Conservation (phyloP, 2,888 invertebrate genomes). For the Cheilosia variabilis region DNA sequence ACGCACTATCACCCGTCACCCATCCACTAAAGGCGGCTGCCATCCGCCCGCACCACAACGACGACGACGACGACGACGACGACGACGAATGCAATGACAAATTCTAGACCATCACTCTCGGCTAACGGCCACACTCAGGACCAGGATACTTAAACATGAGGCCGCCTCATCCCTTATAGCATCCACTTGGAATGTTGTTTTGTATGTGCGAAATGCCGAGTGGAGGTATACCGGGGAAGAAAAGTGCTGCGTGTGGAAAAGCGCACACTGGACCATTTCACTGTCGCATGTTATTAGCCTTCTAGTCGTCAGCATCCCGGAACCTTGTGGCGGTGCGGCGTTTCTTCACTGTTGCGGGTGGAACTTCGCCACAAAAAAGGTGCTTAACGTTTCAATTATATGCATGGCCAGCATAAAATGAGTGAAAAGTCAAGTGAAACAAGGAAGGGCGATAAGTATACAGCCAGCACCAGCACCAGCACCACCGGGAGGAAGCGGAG, state of each 20-base stretch:
- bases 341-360: slow-evolving; percentile 1
- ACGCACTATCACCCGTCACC: slow-evolving; percentile 16
- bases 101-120: slow-evolving; percentile 41
- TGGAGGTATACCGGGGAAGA: background rate
- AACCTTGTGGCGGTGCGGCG: slow-evolving; percentile 5
- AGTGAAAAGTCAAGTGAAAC: slow-evolving; percentile 24
- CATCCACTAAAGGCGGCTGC: background rate
- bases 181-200: background rate
- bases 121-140: slow-evolving; percentile 31
- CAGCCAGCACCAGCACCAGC: no score
- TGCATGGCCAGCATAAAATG: slow-evolving; percentile 37
- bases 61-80: background rate
- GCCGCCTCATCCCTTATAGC: background rate
- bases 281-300: slow-evolving; percentile 44
- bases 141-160: slow-evolving; percentile 34
- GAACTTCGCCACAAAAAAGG: slow-evolving; percentile 16
- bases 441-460: background rate
- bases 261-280: slow-evolving; percentile 39
- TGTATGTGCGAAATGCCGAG: background rate
- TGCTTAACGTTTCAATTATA: slow-evolving; percentile 53
- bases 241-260: slow-evolving; percentile 20
- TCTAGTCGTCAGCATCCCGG: slow-evolving; percentile 6
- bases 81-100: slow-evolving; percentile 23
- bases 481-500: no score
- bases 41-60: background rate